phyloP scores from a whole-genome alignment of 2,797 vertebrate genomes.

The Acrossocheilus fasciatus region DNA sequence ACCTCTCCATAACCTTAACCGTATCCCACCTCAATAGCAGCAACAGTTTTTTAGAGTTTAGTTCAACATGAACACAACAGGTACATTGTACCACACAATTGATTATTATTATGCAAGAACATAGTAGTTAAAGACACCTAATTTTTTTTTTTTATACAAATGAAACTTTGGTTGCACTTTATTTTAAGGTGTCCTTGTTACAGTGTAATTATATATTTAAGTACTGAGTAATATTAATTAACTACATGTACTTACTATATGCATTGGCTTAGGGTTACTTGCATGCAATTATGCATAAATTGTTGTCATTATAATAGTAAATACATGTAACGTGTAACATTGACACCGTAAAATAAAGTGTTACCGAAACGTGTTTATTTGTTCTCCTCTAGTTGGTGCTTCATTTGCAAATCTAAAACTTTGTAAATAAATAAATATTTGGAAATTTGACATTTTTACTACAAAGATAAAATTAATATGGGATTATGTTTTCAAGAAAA shows the following conservation, averaged over 20 bases:
- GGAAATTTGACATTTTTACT: background rate
- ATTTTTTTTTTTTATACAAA: background rate
- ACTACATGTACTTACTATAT: background rate
- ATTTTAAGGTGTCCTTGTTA: no score
- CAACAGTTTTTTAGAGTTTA: background rate
- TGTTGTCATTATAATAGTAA: no score
- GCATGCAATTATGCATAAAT: no score
- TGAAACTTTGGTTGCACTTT: background rate
- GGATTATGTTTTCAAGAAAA: background rate
- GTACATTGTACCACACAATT: background rate
- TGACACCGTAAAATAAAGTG: no score
- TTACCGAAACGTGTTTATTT: background rate
- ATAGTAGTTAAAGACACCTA: background rate
- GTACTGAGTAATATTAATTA: background rate
- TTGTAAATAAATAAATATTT: background rate
- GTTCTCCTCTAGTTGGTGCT: background rate
- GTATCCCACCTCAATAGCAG: background rate
- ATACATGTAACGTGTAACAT: no score
- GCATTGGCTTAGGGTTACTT: no score
- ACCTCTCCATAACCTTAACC: background rate
- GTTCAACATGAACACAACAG: background rate
- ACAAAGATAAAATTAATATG: background rate
- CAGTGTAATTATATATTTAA: no score
- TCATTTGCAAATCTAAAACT: background rate
- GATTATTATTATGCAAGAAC: background rate